Base-by-base conservation (phyloP, 2,113 vertebrate species). In the Scophthalmus maximus region DNA sequence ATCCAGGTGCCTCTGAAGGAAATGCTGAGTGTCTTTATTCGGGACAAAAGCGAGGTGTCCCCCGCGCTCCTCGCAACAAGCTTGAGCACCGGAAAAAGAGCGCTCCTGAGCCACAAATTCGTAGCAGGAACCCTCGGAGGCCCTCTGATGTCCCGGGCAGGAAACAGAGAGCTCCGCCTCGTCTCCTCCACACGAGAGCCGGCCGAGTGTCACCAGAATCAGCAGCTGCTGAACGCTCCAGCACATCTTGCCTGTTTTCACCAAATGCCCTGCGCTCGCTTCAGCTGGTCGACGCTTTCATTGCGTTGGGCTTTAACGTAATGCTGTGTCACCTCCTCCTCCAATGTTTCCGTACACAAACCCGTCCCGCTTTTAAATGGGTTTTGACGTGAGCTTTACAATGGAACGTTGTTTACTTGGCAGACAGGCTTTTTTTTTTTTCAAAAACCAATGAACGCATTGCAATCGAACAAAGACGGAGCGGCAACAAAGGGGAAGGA, bases 61-160 rank as follows among this genome's bases (percentile, higher is more conserved):
- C 14, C 96, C 95, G 9, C 87, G 91, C 63, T 91, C 90, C 90
- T 97, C 96, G 25, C 96, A 97, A 96, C 96, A 96, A 53, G 86
- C 89, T 90, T 97, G 94, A 46, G 96, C 95, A 1, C 83, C 68
- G 0, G 17, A 52, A 79, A 96, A 96, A 30, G 89, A 87, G 4
- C 0, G 84, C 62, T 71, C 75, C 1, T 95, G 76, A 8, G 34
- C 78, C 40, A 96, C 93, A 89, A 96, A 93, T 59, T 97, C 95
- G 29, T 95, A 98, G 79, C 96, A 98, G 0, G 94, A 95, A 3
- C 55, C 51, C 20, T 93, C 86, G 65, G 96, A 96, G 76, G 84
- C 73, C 76, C 90, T 78, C 81, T 96, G 95, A 65, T 89, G 71
- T 49, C 92, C 87, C 1, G 90, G 88, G 75, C 96, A 97, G 59